phyloP scores from a whole-genome alignment of 2,113 vertebrate genomes.

The Macquaria australasica region DNA sequence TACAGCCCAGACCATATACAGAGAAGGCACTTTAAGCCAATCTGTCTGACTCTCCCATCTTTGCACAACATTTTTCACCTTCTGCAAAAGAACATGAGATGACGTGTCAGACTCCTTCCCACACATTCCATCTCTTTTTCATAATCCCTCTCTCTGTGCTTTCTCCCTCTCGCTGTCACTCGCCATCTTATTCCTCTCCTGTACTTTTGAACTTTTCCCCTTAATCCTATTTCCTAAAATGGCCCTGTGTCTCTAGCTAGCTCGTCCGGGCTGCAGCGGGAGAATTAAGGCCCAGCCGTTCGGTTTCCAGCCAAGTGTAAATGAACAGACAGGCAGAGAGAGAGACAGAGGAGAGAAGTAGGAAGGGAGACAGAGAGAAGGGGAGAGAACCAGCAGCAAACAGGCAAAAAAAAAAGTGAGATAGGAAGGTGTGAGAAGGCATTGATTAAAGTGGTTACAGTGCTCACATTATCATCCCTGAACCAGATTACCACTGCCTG shows the following conservation, averaged over 20 bases:
- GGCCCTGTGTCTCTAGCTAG: conserved; percentile 56
- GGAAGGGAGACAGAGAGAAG: neutral
- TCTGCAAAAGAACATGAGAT: conserved; percentile 57
- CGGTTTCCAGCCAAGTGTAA: conserved; percentile 55
- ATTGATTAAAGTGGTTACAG: conserved; percentile 46
- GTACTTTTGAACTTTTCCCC: conserved; percentile 68
- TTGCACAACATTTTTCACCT: conserved; percentile 62
- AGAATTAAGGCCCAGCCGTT: conserved; percentile 37
- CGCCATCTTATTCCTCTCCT: conserved; percentile 33
- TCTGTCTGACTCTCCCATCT: conserved; percentile 56
- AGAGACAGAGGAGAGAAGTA: neutral
- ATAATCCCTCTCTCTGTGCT: conserved; percentile 49
- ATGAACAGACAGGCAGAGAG: conserved; percentile 33
- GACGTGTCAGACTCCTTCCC: conserved; percentile 54
- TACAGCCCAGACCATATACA: conserved; percentile 39
- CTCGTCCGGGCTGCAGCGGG: conserved; percentile 35
- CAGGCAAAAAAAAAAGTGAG: conserved; percentile 36
- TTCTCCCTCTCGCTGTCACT: conserved; percentile 48
- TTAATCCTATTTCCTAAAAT: conserved; percentile 75
- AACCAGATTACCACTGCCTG: conserved; percentile 37
- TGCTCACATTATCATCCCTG: conserved; percentile 41
- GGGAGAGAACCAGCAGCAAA: conserved; percentile 5
- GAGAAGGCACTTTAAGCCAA: conserved; percentile 47
- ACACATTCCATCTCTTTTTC: conserved; percentile 56
- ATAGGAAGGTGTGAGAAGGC: conserved; percentile 29